A percentile compares a stretch with the other conserved stretches of the same genome.
Conservation (phyloP, 2,888 invertebrate species). For the Serripes groenlandicus region DNA sequence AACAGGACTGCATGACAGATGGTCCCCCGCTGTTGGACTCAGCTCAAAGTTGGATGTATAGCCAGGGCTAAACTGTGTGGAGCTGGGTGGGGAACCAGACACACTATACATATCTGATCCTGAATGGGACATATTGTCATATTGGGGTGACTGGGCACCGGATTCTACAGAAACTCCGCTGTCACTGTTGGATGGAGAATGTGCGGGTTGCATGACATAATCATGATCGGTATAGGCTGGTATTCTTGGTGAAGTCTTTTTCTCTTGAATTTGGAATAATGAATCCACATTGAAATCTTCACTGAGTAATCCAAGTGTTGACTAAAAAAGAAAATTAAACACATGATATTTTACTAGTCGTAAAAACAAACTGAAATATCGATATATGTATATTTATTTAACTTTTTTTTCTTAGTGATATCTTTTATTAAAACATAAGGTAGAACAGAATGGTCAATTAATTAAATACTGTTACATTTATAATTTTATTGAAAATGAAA, state of each 20-base stretch:
- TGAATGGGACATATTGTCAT: slow-evolving; percentile 44
- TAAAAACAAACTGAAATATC: too few relatives aligned
- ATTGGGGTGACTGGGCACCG: slow-evolving; percentile 68
- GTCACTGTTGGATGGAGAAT: slow-evolving; percentile 80
- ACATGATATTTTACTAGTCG: too few relatives aligned
- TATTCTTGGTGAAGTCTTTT: slow-evolving; percentile 21
- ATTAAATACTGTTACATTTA: too few relatives aligned
- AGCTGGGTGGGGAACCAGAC: slow-evolving; percentile 68
- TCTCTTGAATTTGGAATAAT: slow-evolving; percentile 21
- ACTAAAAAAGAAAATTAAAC: slow-evolving; percentile 65
- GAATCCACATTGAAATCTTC: slow-evolving; percentile 58
- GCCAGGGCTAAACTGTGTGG: slow-evolving; percentile 46
- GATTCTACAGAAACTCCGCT: slow-evolving; percentile 80
- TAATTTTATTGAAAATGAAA: too few relatives aligned
- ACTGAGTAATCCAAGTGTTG: slow-evolving; percentile 69
- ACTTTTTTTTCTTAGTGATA: too few relatives aligned
- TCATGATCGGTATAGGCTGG: slow-evolving; percentile 75
- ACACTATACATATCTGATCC: slow-evolving; percentile 58
- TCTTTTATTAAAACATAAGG: too few relatives aligned
- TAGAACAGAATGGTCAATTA: too few relatives aligned
- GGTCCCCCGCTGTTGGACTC: slow-evolving; percentile 40
- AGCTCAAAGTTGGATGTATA: slow-evolving; percentile 48
- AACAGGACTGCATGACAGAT: slow-evolving; percentile 50
- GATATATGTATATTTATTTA: too few relatives aligned
- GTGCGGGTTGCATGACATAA: slow-evolving; percentile 74